phyloP scores from a whole-genome alignment of 1,140 invertebrate species.

The Oreohelix idahoensis region DNA sequence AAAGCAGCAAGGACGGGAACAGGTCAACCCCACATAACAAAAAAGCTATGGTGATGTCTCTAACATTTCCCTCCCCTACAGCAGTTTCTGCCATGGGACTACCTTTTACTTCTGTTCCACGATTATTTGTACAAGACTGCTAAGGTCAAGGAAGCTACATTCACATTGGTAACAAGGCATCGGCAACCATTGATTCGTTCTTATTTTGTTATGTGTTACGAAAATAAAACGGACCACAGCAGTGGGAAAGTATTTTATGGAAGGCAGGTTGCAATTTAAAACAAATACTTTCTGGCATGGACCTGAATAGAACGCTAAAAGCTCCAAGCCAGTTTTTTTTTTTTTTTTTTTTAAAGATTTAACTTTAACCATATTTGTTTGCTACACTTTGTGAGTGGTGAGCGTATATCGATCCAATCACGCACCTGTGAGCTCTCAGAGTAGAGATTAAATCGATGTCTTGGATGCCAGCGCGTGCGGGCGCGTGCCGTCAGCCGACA shows the following conservation, averaged over 20 bases:
- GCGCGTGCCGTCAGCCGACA: constrained; percentile 33
- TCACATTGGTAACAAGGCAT: background rate
- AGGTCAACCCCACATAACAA: no score
- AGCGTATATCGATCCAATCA: background rate
- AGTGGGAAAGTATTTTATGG: background rate
- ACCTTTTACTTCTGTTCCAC: no score
- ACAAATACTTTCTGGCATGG: background rate
- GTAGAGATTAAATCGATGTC: constrained; percentile 21
- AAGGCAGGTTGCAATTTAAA: background rate
- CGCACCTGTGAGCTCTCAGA: constrained; percentile 35
- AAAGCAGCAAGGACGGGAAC: no score
- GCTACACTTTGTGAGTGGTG: background rate
- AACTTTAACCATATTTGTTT: background rate
- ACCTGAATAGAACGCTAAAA: background rate
- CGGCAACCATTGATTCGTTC: background rate
- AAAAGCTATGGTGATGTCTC: no score
- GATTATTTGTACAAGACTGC: no score
- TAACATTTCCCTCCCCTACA: no score
- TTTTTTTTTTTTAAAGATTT: background rate
- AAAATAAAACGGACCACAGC: background rate
- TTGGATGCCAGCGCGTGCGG: constrained; percentile 36
- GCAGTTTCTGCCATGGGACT: no score
- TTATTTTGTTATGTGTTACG: background rate
- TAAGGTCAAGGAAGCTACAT: no score
- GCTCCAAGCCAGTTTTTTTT: background rate